These are phyloP conservation scores for Tachystola acroxantha DNA, from an alignment of 2,888 invertebrate genomes.

Conservation along the genomic window DNA sequence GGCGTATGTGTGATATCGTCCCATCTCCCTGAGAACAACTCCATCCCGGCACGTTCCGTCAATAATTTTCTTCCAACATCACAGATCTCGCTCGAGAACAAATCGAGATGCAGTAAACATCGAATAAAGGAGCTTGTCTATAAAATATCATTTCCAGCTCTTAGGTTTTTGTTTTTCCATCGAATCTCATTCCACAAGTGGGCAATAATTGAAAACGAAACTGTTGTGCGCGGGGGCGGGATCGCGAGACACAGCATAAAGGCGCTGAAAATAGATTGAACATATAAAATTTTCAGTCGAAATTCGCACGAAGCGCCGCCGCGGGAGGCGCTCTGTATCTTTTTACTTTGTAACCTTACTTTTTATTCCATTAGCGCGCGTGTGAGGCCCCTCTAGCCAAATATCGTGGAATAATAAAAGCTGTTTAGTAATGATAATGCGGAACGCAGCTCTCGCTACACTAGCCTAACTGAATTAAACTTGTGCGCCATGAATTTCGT, in stretches of 20 bases:
- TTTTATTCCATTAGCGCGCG: slow-evolving; percentile 77
- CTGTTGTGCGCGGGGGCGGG: slow-evolving; percentile 66
- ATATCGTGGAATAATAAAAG: slow-evolving; percentile 76
- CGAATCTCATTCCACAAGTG: slow-evolving; percentile 75
- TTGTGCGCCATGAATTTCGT: slow-evolving; percentile 51
- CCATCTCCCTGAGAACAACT: slow-evolving; percentile 39
- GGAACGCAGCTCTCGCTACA: slow-evolving; percentile 56
- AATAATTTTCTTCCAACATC: slow-evolving; percentile 73
- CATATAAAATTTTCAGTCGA: slow-evolving; percentile 77
- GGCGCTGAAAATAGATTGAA: slow-evolving; percentile 76
- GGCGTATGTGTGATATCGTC: slow-evolving; percentile 39
- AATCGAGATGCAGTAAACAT: slow-evolving; percentile 73
- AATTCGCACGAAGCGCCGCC: slow-evolving; percentile 72
- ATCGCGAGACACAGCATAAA: slow-evolving; percentile 73
- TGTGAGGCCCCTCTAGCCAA: slow-evolving; percentile 73
- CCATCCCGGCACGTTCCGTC: slow-evolving; percentile 68
- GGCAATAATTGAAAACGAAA: slow-evolving; percentile 78
- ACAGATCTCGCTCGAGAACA: slow-evolving; percentile 66
- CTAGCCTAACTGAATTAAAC: slow-evolving; percentile 67
- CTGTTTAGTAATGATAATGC: slow-evolving; percentile 75
- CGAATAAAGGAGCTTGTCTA: slow-evolving; percentile 68
- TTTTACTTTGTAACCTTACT: slow-evolving; percentile 78
- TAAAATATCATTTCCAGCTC: slow-evolving; percentile 74
- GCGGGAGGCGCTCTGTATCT: slow-evolving; percentile 73
- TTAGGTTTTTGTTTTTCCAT: slow-evolving; percentile 67